Evolutionary conservation across 1,140 invertebrate genomes (phyloP).

Genomic region (Ceratina japonica): DNA sequence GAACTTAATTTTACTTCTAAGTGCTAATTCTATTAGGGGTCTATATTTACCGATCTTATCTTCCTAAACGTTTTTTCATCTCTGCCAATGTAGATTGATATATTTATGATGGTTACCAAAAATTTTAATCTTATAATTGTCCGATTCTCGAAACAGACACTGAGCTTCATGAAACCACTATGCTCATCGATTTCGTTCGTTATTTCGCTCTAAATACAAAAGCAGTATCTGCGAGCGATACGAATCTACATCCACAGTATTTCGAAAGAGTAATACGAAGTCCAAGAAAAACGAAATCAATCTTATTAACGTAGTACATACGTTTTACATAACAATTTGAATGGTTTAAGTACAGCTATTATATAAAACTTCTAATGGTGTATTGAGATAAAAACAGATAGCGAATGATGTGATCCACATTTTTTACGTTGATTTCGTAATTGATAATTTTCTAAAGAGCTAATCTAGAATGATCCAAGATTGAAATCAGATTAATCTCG

Average conservation of each 20-base stretch:
- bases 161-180: background rate
- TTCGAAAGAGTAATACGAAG: no score
- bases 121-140: background rate
- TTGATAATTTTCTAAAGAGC: no score
- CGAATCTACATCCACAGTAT: no score
- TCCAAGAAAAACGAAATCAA: no score
- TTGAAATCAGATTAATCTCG: no score
- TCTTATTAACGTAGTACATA: no score
- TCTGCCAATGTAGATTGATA: no score
- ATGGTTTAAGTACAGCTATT: background rate
- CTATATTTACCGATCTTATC: background rate
- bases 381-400: no score
- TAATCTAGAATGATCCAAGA: no score
- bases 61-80: background rate
- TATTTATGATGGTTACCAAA: background rate
- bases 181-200: slow-evolving; percentile 4
- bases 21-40: background rate
- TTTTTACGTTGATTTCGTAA: no score
- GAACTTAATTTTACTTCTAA: background rate
- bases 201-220: slow-evolving; percentile 4
- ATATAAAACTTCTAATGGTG: background rate
- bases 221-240: background rate
- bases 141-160: background rate
- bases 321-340: no score
- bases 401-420: no score